These are phyloP conservation scores for Microtus richardsoni DNA, from an alignment of 2,113 vertebrate species.

Conservation along the genomic window DNA sequence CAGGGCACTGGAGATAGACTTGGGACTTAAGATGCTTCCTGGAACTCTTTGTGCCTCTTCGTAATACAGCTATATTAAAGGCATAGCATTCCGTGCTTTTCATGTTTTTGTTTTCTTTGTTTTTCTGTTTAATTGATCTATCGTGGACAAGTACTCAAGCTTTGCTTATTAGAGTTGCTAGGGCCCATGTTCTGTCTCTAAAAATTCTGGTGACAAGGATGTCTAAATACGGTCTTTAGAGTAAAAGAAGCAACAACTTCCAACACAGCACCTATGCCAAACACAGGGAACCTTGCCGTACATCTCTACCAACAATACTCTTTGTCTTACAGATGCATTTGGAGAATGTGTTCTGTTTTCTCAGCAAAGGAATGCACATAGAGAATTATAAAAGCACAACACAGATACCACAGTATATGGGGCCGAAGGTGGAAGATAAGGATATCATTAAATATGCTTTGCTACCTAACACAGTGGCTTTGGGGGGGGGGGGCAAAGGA, in stretches of 20 bases:
- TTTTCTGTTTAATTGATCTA: neutral
- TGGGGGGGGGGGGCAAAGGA: neutral
- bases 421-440: fast-evolving
- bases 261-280: neutral
- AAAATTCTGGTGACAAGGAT: neutral
- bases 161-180: neutral
- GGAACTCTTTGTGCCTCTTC: neutral
- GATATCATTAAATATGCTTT: neutral
- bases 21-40: neutral
- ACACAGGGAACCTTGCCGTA: fast-evolving
- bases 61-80: neutral
- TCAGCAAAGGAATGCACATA: neutral
- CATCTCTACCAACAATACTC: too few species aligned
- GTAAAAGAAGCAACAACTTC: neutral
- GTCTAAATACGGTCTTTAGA: neutral
- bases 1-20: neutral
- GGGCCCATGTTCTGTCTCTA: neutral
- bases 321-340: neutral
- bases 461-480: neutral
- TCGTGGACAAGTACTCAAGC: too few species aligned
- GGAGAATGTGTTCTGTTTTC: neutral
- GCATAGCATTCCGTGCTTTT: too few species aligned
- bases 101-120: neutral
- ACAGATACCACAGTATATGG: neutral
- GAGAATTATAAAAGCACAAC: neutral